Percentiles rank a stretch among this genome's conserved stretches.
Conservation (phyloP, 1,140 invertebrate genomes). For the Dendrolimus kikuchii region DNA sequence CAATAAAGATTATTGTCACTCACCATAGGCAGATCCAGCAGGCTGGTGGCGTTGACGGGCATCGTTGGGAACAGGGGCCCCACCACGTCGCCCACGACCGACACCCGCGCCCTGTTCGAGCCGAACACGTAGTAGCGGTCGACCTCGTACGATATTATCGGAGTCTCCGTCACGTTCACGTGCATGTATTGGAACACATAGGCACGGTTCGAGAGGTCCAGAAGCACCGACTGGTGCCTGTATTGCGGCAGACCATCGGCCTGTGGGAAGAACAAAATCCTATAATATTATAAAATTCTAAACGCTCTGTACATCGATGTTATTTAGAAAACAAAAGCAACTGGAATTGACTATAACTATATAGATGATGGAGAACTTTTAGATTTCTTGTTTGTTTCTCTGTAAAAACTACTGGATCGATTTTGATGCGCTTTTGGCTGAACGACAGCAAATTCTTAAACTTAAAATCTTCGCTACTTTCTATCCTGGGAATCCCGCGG, state of each 20-base stretch:
- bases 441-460: no score
- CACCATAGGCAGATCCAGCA: conserved; percentile 87
- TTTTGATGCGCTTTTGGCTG: no score
- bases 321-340: no score
- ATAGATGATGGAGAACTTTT: no score
- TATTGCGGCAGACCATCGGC: conserved; percentile 95
- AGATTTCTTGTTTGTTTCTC: no score
- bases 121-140: conserved; percentile 94
- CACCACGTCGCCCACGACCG: conserved; percentile 94
- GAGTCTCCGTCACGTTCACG: conserved; percentile 93
- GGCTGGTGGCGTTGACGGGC: conserved; percentile 89
- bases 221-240: conserved; percentile 90
- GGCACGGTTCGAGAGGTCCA: conserved; percentile 93
- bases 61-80: conserved; percentile 95
- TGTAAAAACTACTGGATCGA: no score
- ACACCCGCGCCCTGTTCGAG: conserved; percentile 90
- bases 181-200: conserved; percentile 96
- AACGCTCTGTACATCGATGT: no score
- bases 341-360: no score
- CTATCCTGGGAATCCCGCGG: no score
- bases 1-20: conserved; percentile 15
- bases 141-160: conserved; percentile 88
- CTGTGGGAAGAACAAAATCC: no score
- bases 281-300: no score
- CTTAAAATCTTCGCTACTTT: no score